Evolutionary conservation across 2,888 invertebrate genomes (phyloP).

Genomic region (Yponomeuta plumbellus): DNA sequence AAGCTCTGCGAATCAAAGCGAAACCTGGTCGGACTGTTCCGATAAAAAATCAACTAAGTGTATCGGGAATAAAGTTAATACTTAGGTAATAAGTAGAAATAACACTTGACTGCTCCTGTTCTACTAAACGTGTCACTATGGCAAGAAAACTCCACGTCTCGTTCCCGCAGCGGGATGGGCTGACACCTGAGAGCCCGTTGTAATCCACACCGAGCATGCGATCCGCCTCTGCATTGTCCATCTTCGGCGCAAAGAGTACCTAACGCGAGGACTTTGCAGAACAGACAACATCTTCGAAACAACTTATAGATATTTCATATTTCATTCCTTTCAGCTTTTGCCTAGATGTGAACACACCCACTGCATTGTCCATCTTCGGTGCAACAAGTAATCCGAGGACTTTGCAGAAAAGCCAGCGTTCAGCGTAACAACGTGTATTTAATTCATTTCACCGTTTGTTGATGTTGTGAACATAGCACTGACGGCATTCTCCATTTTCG

Average conservation of each 20-base stretch:
- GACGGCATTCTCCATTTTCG: slow-evolving; percentile 45
- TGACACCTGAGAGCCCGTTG: slow-evolving; percentile 50
- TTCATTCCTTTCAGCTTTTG: too few relatives aligned
- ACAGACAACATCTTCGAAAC: too few relatives aligned
- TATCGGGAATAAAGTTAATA: too few relatives aligned
- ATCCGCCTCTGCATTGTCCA: slow-evolving; percentile 54
- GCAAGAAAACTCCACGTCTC: neutral
- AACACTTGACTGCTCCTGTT: neutral
- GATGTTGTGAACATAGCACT: too few relatives aligned
- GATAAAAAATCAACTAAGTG: too few relatives aligned
- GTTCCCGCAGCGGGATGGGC: slow-evolving; percentile 24
- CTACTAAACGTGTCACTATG: neutral
- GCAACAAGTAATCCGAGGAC: neutral
- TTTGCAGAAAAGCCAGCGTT: neutral
- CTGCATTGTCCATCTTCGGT: slow-evolving; percentile 43
- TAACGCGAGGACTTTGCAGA: neutral
- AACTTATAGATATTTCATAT: too few relatives aligned
- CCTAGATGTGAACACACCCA: slow-evolving; percentile 38
- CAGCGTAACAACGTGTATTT: too few relatives aligned
- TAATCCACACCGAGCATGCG: slow-evolving; percentile 53
- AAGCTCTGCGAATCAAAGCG: too few relatives aligned
- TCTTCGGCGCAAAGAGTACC: slow-evolving; percentile 36
- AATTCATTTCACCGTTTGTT: too few relatives aligned
- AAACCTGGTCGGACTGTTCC: too few relatives aligned
- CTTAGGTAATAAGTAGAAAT: too few relatives aligned